phyloP scores from a whole-genome alignment of 2,888 invertebrate species.

The Elegia similella region DNA sequence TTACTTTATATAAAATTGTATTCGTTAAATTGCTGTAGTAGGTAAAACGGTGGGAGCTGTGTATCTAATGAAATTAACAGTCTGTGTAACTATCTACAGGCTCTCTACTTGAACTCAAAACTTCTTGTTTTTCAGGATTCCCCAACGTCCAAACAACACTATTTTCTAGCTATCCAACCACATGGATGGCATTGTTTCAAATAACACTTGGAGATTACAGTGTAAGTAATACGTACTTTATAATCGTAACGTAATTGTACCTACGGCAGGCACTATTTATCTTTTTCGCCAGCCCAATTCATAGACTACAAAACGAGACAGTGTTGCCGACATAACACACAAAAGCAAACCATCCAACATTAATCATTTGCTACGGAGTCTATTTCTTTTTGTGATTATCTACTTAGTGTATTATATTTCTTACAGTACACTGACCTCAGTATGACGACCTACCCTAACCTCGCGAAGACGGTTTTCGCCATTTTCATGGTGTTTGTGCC shows the following conservation, averaged over 20 bases:
- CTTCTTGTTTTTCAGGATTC: constrained; percentile 79
- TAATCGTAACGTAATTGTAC: too few relatives aligned
- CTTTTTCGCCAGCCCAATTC: too few relatives aligned
- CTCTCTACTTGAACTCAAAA: neutral
- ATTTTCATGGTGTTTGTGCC: constrained; percentile 99
- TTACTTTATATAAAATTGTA: too few relatives aligned
- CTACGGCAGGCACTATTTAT: too few relatives aligned
- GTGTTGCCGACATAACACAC: too few relatives aligned
- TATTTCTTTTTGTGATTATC: neutral
- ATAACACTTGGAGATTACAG: constrained; percentile 99
- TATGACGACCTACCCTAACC: constrained; percentile 93
- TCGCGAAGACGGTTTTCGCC: constrained; percentile 97
- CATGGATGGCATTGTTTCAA: constrained; percentile 99
- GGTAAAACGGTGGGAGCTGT: too few relatives aligned
- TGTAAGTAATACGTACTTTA: constrained; percentile 82
- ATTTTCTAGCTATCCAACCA: constrained; percentile 92
- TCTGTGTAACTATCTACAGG: too few relatives aligned
- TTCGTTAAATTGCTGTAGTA: too few relatives aligned
- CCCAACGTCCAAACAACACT: constrained; percentile 90
- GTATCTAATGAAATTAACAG: too few relatives aligned
- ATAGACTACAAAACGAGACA: too few relatives aligned
- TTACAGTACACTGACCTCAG: constrained; percentile 95
- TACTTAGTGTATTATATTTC: neutral
- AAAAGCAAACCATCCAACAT: too few relatives aligned
- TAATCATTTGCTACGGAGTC: too few relatives aligned